These are phyloP conservation scores for Oreochromis niloticus DNA, from an alignment of 2,113 vertebrate genomes.

Conservation along the genomic window DNA sequence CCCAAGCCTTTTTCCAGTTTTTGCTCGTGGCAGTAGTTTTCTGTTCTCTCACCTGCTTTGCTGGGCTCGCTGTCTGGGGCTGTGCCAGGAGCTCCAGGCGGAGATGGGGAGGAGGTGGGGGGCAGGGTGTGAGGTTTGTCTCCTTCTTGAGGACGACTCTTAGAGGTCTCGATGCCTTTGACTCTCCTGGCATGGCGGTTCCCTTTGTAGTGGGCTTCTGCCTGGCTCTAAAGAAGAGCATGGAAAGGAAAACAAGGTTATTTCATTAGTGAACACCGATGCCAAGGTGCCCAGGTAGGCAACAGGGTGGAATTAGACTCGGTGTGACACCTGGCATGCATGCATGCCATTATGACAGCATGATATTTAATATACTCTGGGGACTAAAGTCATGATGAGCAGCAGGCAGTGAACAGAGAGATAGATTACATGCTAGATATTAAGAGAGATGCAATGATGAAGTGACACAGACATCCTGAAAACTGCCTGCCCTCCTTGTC, in stretches of 20 bases:
- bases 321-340: not conserved
- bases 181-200: slow-evolving; percentile 89
- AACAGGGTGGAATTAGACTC: not conserved
- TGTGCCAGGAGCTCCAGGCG: slow-evolving; percentile 42
- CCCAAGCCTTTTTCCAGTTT: not conserved
- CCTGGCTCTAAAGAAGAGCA: slow-evolving; percentile 78
- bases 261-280: not conserved
- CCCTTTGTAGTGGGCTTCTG: slow-evolving; percentile 92
- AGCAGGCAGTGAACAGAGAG: slow-evolving; percentile 6
- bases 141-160: slow-evolving; percentile 80
- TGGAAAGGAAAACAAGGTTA: not conserved
- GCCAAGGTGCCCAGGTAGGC: slow-evolving; percentile 2
- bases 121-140: slow-evolving; percentile 67
- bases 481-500: not conserved
- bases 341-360: not conserved
- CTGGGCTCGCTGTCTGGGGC: slow-evolving; percentile 55
- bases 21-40: not conserved
- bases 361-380: slow-evolving; percentile 40
- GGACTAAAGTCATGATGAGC: not conserved
- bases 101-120: slow-evolving; percentile 70
- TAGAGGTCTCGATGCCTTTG: slow-evolving; percentile 90
- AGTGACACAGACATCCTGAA: not conserved
- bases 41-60: slow-evolving; percentile 62
- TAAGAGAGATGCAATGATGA: not conserved
- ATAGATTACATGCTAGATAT: slow-evolving; percentile 16